Evolutionary conservation across 2,797 vertebrate species (phyloP).

Genomic region (Gambusia yucatana): DNA sequence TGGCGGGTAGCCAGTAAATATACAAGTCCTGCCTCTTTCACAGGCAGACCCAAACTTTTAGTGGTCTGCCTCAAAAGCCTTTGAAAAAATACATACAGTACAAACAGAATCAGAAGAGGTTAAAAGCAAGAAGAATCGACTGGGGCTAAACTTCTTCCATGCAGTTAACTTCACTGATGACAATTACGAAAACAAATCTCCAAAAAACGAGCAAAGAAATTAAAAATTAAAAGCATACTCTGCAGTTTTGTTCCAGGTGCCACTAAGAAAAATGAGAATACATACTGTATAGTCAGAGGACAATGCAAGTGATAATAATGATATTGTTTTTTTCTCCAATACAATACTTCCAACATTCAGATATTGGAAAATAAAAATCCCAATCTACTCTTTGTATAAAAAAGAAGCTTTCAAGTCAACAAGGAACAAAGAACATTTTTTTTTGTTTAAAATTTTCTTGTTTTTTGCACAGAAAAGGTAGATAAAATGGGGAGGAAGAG

Average conservation of each 20-base stretch:
- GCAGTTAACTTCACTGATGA: slow-evolving; percentile 89
- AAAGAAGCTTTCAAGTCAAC: slow-evolving; percentile 95
- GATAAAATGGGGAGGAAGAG: slow-evolving; percentile 80
- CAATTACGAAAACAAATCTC: slow-evolving; percentile 77
- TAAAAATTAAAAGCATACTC: slow-evolving; percentile 87
- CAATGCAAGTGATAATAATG: slow-evolving; percentile 82
- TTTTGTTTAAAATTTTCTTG: slow-evolving; percentile 40
- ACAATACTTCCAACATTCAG: slow-evolving; percentile 94
- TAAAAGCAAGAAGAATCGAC: slow-evolving; percentile 85
- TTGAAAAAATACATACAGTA: slow-evolving; percentile 87
- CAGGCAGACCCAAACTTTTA: slow-evolving; percentile 88
- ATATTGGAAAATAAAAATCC: slow-evolving; percentile 94
- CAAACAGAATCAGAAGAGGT: slow-evolving; percentile 81
- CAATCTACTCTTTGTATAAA: slow-evolving; percentile 89
- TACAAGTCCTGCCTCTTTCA: slow-evolving; percentile 95
- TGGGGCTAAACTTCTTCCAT: slow-evolving; percentile 90
- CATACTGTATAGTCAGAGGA: slow-evolving; percentile 91
- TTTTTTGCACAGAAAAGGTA: slow-evolving; percentile 89
- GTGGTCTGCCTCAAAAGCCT: slow-evolving; percentile 91
- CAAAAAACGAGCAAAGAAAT: slow-evolving; percentile 54
- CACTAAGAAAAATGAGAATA: slow-evolving; percentile 82
- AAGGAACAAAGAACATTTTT: slow-evolving; percentile 83
- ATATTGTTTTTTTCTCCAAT: slow-evolving; percentile 84
- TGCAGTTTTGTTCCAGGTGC: slow-evolving; percentile 89
- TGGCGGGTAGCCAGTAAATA: slow-evolving; percentile 96